Evolutionary conservation across 1,140 invertebrate genomes (phyloP), one percentile per base, ranked within the genome.

Genomic region (Anagrus nilaparvatae): DNA sequence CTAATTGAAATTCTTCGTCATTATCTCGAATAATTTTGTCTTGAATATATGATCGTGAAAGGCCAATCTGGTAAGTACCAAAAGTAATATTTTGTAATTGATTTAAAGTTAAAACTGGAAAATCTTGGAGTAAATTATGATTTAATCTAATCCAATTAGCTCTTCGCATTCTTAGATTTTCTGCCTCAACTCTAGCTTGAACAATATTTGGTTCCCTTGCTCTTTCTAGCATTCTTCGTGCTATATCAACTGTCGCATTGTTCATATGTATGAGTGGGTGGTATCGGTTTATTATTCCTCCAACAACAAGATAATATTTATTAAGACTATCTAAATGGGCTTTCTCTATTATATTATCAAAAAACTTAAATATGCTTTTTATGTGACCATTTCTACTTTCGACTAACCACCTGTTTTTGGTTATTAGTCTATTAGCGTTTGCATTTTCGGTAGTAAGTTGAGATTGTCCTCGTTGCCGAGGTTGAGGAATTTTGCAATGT

Each of bases 331-430:
- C 9, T 29, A 38, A 19, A 28, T 39, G 46, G 21, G 23, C 18
- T 21, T 29, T 27, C 31, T 24, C 16, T 8, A 39, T 40, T 10
- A 12, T 25, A 25, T 25, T 5, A 7, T 38, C 19, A 8, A 44
- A 31, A 21, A 44, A 45, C 10, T 38, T 23, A 9, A 45, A 42
- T 13, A 45, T 34, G 2, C 13, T 33, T 17, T 30, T 42, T 1
- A 48, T 16, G 16, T 48, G 43, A 4, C 47, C 43, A 28, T 48
- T 48, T 28, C 39, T 39, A 7, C 17, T 32, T 42, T 48, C 35
- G 5, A 44, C 39, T 5, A 48, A 10, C 46, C 42, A 48, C 31
- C 43, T 44, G n/a, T n/a, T 36, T 42, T 48, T 48, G 3, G 43
- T 44, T 2, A 48, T 31, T 9, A 44, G 12, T n/a, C 43, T 14